Evolutionary conservation across 2,797 vertebrate species (phyloP), one percentile per base, ranked within the genome.

Genomic region (Thaleichthys pacificus): DNA sequence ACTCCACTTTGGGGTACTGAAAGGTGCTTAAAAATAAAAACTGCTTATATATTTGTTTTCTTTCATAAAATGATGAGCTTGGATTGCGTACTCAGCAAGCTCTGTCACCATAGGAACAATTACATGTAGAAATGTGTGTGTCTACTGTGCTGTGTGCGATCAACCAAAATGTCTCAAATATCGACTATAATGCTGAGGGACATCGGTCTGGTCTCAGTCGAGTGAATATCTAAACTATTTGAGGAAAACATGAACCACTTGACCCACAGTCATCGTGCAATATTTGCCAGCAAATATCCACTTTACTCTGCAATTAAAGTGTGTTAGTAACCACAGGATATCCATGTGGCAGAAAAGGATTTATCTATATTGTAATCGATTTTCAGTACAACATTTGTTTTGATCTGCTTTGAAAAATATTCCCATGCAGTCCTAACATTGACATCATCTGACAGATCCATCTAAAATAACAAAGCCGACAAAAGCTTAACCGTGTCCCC

Each of bases 271-370:
- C 74, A 77, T 73, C 75, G 83, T 82, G 80, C 84, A 88, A 79
- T 90, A 92, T 91, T 88, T 89, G 87, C 89, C 88, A 80, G 87
- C 87, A 90, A 88, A 89, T 90, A 90, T 80, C 71, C 84, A 87
- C 76, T 72, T 73, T 19, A 56, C 4, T 56, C 51, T 56, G 19
- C n/a, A 56, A 17, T 56, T 56, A 17, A 56, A n/a, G 19, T 56
- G 51, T 56, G 51, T n/a, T 54, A 54, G 51, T 3, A 47, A 14
- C 42, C 42, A 47, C 14, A 47, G 9, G 42, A 47, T 47, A 42
- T 42, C 38, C 38, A 42, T 2, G 38, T 42, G 38, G 38, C 38
- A 42, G 38, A 12, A 42, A 42, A 42, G 38, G 38, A 12, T 42
- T 42, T 7, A 42, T 12, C 8, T 11, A 42, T 42, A 42, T 42